Evolutionary conservation across 2,888 invertebrate species (phyloP).

Genomic region (Lamproptera curius): DNA sequence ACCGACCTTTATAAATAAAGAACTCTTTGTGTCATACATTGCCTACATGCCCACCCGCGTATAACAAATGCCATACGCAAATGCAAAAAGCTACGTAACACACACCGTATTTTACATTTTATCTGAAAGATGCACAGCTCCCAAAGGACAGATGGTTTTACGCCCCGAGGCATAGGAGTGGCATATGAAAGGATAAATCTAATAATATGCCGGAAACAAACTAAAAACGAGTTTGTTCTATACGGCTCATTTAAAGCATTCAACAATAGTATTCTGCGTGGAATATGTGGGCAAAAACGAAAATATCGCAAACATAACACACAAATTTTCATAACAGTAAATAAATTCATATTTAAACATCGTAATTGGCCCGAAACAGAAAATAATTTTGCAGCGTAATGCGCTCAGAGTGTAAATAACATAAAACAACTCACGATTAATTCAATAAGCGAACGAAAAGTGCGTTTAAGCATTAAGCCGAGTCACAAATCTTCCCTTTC

Average conservation of each 20-base stretch:
- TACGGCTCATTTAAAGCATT: no score
- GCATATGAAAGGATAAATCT: constrained; percentile 11
- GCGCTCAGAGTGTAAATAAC: no score
- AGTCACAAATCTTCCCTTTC: constrained; percentile 8
- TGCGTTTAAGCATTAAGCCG: not conserved
- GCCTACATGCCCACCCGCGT: constrained; percentile 3
- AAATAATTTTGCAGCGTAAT: no score
- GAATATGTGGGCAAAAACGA: no score
- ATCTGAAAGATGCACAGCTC: constrained; percentile 21
- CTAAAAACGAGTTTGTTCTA: not conserved
- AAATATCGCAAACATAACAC: no score
- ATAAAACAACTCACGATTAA: no score
- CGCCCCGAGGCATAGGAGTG: constrained; percentile 12
- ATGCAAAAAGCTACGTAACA: constrained; percentile 19
- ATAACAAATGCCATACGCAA: constrained; percentile 14
- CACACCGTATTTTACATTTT: constrained; percentile 18
- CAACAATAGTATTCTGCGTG: no score
- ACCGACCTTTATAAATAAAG: not conserved
- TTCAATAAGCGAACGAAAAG: no score
- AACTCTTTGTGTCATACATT: constrained; percentile 5
- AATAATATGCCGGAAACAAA: not conserved
- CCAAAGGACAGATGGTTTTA: constrained; percentile 17
- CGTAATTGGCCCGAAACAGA: no score
- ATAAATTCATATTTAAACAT: no score
- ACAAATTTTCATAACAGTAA: no score